These are phyloP conservation scores for Bufotes viridis DNA, from an alignment of 2,797 vertebrate species.

Conservation along the genomic window DNA sequence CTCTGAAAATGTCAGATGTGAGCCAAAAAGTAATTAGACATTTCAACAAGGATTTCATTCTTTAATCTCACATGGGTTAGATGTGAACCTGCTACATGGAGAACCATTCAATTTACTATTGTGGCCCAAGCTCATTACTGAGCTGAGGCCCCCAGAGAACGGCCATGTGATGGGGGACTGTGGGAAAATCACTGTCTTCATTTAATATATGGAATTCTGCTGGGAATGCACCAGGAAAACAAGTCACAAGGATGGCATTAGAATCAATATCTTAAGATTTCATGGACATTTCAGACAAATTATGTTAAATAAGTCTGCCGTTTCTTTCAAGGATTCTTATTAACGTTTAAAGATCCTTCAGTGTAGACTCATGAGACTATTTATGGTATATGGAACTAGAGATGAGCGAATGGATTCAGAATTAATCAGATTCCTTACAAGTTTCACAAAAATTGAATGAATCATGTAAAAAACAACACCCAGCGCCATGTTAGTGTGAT, in stretches of 20 bases:
- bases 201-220: conserved; percentile 21
- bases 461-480: too few species aligned
- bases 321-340: not conserved
- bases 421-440: too few species aligned
- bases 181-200: conserved; percentile 31
- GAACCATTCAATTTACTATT: conserved; percentile 16
- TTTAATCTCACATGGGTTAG: conserved; percentile 21
- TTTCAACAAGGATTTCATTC: conserved; percentile 32
- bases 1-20: conserved; percentile 24
- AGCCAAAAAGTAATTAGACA: conserved; percentile 50
- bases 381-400: not conserved
- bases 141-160: not conserved
- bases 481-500: too few species aligned
- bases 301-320: not conserved
- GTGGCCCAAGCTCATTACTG: conserved; percentile 18
- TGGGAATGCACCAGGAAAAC: not conserved
- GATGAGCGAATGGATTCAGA: too few species aligned
- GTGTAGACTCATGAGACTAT: not conserved
- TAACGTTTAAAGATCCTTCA: not conserved
- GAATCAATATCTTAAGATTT: not conserved
- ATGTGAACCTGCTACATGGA: conserved; percentile 19
- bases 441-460: too few species aligned
- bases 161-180: not conserved
- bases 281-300: not conserved
- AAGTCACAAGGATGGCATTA: not conserved